A percentile compares a stretch with the other conserved stretches of the same genome.
Evolutionary conservation across 2,797 vertebrate genomes (phyloP).

Genomic region (Sandelia bainsii): DNA sequence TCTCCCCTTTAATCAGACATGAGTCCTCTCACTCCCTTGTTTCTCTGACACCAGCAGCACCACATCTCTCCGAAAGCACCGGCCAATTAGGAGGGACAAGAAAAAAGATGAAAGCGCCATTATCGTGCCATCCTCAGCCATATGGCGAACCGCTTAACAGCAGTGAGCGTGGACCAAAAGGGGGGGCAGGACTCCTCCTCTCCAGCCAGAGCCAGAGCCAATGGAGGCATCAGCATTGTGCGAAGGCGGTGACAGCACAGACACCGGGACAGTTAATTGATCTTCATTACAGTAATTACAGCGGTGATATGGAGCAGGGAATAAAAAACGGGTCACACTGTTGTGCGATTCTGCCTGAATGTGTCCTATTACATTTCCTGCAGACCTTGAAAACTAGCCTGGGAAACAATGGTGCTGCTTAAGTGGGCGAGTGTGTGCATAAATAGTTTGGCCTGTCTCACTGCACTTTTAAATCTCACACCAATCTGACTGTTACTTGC

Average conservation of each 20-base stretch:
- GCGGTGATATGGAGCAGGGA: slow-evolving; percentile 69
- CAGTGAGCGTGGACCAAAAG: slow-evolving; percentile 26
- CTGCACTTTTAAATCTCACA: slow-evolving; percentile 24
- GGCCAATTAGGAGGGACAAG: slow-evolving; percentile 71
- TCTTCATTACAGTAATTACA: slow-evolving; percentile 86
- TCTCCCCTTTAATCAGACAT: slow-evolving; percentile 69
- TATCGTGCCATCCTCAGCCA: slow-evolving; percentile 49
- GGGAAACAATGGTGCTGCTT: slow-evolving; percentile 28
- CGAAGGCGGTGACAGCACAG: slow-evolving; percentile 53
- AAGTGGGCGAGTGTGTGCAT: slow-evolving; percentile 24
- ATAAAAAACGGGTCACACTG: slow-evolving; percentile 64
- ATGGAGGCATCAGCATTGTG: slow-evolving; percentile 46
- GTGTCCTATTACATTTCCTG: slow-evolving; percentile 48
- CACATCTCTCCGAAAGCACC: slow-evolving; percentile 40
- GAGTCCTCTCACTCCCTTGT: slow-evolving; percentile 40
- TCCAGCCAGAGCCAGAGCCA: slow-evolving; percentile 24
- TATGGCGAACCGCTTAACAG: slow-evolving; percentile 70
- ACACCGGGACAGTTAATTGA: slow-evolving; percentile 77
- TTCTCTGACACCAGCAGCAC: slow-evolving; percentile 37
- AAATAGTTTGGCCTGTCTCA: slow-evolving; percentile 23
- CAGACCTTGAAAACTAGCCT: slow-evolving; percentile 74
- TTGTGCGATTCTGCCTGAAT: slow-evolving; percentile 40
- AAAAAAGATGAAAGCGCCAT: slow-evolving; percentile 70
- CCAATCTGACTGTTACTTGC: neutral
- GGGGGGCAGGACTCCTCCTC: neutral